Evolutionary conservation across 1,140 invertebrate species (phyloP), one percentile per base, ranked within the genome.

Genomic region (Oncopeltus fasciatus): DNA sequence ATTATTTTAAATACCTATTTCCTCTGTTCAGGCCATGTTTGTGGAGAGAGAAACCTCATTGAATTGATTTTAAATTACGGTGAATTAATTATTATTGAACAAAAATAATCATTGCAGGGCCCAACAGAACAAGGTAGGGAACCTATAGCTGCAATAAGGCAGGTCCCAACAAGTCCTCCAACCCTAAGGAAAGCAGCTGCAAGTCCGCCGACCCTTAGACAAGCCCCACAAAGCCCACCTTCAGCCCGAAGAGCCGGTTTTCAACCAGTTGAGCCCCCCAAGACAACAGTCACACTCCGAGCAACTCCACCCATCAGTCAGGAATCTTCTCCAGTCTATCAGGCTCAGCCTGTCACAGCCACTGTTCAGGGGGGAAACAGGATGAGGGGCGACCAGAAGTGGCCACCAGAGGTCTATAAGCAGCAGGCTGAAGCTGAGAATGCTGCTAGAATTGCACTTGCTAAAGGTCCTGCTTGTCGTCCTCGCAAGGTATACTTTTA

Each of bases 321-420:
- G 77, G 76, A 51, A 65, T 74, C 74, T 64, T 68, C 72, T 33
- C 76, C 74, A 64, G 79, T 85, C 49, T 81, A 79, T 66, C 69
- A 78, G 66, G 82, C 83, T 67, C 83, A 85, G 74, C 84, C 84
- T 64, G 83, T 81, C 67, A 78, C 83, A 71, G 77, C 79, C 66
- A 81, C 79, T 63, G 79, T 78, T 71, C 76, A 78, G 77, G 83
- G 83, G 75, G 85, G 85, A 70, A 78, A 81, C 73, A 85, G 83
- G 72, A 86, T 88, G 80, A 80, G 86, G 67, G 87, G 87, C 68
- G 88, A 90, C 70, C 75, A 84, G 72, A 90, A 90, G 74, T 90
- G 87, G 87, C 88, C 87, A 62, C 88, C 87, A 66, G 80, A 80
- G 69, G 77, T 78, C 46, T 83, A 86, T 63, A 87, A 83, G 71